Base-by-base conservation (phyloP, 1,140 invertebrate genomes). In the Caenorhabditis remanei region DNA sequence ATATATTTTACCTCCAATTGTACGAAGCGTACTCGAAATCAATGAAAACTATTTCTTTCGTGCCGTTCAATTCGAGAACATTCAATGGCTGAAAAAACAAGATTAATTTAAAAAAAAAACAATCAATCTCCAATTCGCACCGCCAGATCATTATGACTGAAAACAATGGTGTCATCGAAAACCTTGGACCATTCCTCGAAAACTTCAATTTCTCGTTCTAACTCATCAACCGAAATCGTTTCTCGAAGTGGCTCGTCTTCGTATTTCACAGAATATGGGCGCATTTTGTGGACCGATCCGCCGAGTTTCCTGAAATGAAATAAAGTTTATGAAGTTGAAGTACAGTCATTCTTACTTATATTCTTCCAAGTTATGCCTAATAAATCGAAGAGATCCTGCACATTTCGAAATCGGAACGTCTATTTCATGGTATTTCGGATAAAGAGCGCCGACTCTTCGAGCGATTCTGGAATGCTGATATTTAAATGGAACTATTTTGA, bases 61-160 rank as follows among this genome's bases (percentile, higher is more conserved):
- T 32, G 9, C 6, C 24, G 16, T 71, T 43, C 16, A 71, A n/a
- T 46, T 71, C 65, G 16, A 71, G 65, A 43, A 71, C 65, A 16
- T 71, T 71, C 41, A 71, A 21, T 19, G 65, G 65, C 65, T 71
- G 65, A 14, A 71, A 46, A 13, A n/a, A 71, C 4, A 19, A 32
- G 13, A 43, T 32, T 16, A 32, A 16, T 19, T 71, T 14, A 6
- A 4, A 19, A 71, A 6, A 4, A 19, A 71, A 19, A 19, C 16
- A 5, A 32, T 43, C 41, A 16, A 14, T 4, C 8, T 4, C 11
- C n/a, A 5, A n/a, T 63, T 13, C 61, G 24, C 24, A 71, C 65
- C 40, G 65, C 65, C 41, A 71, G 46, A 71, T 71, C 65, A 46
- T 71, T 71, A 46, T 71, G 65, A 46, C 65, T 71, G 65, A 71